These are phyloP conservation scores for Colletes collaris DNA, from an alignment of 2,888 invertebrate species.

Conservation along the genomic window DNA sequence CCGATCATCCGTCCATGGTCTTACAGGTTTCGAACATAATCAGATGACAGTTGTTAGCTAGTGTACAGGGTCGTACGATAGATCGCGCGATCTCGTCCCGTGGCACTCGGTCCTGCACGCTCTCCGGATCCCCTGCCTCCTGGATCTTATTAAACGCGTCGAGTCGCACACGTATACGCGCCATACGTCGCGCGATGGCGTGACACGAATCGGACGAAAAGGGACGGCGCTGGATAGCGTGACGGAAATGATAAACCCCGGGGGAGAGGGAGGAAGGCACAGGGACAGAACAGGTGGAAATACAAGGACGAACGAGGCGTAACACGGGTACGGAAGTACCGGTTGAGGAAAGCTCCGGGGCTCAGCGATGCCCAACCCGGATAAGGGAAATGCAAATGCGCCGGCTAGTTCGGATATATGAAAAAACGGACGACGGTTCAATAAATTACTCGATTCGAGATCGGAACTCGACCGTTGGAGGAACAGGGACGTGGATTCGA, in stretches of 20 bases:
- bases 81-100: background rate
- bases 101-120: background rate
- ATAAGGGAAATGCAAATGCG: conserved; percentile 50
- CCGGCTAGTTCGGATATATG: conserved; percentile 1
- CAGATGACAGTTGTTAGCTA: too few relatives aligned
- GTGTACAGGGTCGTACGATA: too few relatives aligned
- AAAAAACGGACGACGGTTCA: conserved; percentile 13
- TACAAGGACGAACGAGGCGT: conserved; percentile 44
- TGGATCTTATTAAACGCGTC: too few relatives aligned
- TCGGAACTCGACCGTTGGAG: conserved; percentile 9
- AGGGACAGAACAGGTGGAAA: conserved; percentile 51
- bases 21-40: too few relatives aligned
- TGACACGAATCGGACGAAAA: conserved; percentile 46
- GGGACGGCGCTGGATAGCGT: conserved; percentile 31
- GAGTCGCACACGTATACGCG: background rate
- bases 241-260: conserved; percentile 53
- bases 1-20: too few relatives aligned
- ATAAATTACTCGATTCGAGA: conserved; percentile 39
- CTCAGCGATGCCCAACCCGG: conserved; percentile 35
- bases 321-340: conserved; percentile 45
- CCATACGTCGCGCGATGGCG: conserved; percentile 22
- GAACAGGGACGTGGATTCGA: background rate
- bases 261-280: background rate
- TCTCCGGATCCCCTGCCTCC: too few relatives aligned
- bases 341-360: conserved; percentile 39